Conservation (phyloP, 2,113 vertebrate genomes). For the Pteruthius melanotis region DNA sequence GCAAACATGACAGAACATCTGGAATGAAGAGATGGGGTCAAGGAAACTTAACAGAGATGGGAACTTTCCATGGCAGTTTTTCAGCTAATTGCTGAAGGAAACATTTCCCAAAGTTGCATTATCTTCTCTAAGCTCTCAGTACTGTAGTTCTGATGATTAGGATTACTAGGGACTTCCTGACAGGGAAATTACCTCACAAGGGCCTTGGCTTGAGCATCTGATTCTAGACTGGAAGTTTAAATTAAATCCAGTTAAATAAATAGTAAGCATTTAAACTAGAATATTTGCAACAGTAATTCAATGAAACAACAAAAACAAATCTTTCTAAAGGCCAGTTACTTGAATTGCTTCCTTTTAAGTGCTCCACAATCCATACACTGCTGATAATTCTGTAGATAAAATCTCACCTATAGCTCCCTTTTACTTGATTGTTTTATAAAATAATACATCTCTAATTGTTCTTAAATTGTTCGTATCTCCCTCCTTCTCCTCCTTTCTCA, state of each 20-base stretch:
- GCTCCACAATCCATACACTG: not conserved
- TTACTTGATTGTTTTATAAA: not conserved
- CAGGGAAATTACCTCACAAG: not conserved
- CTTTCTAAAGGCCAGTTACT: not conserved
- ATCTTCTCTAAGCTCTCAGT: not conserved
- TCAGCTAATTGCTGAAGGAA: constrained; percentile 6
- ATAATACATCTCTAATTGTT: not conserved
- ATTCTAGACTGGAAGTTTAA: not conserved
- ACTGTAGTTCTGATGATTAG: not conserved
- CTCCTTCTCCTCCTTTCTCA: not conserved
- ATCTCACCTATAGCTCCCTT: not conserved
- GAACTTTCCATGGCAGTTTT: not conserved
- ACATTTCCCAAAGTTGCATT: not conserved
- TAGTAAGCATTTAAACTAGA: not conserved
- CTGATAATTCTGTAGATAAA: not conserved
- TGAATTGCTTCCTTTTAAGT: not conserved
- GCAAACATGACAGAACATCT: constrained; percentile 15
- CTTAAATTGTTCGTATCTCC: not conserved
- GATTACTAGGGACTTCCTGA: constrained; percentile 39
- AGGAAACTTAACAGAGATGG: not conserved
- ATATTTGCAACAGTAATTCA: not conserved
- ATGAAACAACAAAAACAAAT: not conserved
- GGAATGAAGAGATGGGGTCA: constrained; percentile 12
- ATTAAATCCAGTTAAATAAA: not conserved
- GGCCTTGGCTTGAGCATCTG: not conserved